phyloP scores from a whole-genome alignment of 1,140 invertebrate species.

The Cherax destructor region DNA sequence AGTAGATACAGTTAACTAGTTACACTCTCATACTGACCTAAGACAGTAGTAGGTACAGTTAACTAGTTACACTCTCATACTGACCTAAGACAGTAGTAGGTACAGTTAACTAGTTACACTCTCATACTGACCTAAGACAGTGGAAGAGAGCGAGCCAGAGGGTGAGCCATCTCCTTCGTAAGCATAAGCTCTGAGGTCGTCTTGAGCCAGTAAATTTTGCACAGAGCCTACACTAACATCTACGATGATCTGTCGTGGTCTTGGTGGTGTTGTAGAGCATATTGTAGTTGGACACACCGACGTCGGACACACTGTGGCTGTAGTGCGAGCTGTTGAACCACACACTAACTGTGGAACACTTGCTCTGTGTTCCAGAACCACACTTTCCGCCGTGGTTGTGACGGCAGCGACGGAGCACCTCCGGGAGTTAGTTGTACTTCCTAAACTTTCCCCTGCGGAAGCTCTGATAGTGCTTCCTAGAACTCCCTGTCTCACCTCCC shows the following conservation, averaged over 20 bases:
- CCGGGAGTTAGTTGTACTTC: too few relatives aligned
- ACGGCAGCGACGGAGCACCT: neutral
- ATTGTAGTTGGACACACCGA: neutral
- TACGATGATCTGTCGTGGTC: neutral
- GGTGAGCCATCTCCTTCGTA: slow-evolving; percentile 47
- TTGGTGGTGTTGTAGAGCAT: neutral
- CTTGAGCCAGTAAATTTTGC: slow-evolving; percentile 13
- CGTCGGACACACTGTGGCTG: neutral
- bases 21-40: neutral
- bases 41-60: neutral
- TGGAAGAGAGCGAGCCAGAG: slow-evolving; percentile 33
- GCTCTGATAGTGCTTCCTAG: neutral
- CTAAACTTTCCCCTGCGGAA: neutral
- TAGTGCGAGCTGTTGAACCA: neutral
- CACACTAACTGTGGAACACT: too few relatives aligned
- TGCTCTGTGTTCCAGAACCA: neutral
- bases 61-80: neutral
- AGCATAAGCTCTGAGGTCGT: slow-evolving; percentile 44
- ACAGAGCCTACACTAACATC: neutral
- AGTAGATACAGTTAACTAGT: too few relatives aligned
- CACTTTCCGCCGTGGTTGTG: neutral
- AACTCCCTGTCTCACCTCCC: neutral
- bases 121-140: slow-evolving; percentile 16
- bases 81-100: slow-evolving; percentile 20
- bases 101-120: neutral